phyloP scores from a whole-genome alignment of 2,888 invertebrate genomes.

The Merodon equestris region DNA sequence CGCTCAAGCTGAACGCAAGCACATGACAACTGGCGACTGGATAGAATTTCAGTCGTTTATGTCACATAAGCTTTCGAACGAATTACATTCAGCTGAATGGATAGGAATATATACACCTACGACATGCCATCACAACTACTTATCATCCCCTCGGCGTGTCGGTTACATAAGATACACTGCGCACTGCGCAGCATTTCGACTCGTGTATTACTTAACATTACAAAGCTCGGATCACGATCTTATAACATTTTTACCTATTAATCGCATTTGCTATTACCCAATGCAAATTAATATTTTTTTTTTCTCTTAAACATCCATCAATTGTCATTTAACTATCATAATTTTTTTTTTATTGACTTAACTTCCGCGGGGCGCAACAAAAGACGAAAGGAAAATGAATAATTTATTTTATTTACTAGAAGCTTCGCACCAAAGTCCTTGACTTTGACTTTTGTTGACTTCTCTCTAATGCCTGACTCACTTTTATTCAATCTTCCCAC shows the following conservation, averaged over 20 bases:
- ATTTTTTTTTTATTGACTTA: neutral
- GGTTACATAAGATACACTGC: constrained; percentile 39
- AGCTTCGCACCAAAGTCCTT: constrained; percentile 75
- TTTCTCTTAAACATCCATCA: neutral
- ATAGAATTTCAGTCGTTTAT: constrained; percentile 19
- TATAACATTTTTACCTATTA: constrained; percentile 9
- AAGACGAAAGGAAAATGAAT: neutral
- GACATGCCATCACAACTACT: neutral
- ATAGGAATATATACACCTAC: constrained; percentile 12
- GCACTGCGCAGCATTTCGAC: constrained; percentile 38
- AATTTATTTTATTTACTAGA: constrained; percentile 37
- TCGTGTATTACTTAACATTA: constrained; percentile 21
- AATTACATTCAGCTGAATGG: constrained; percentile 14
- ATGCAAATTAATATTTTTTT: constrained; percentile 19
- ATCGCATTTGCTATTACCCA: constrained; percentile 10
- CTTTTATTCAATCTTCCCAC: constrained; percentile 14
- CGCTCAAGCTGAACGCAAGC: constrained; percentile 16
- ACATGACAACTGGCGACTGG: constrained; percentile 16
- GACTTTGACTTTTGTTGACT: constrained; percentile 80
- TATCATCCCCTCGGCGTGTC: neutral
- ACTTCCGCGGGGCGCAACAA: neutral
- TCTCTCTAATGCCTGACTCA: constrained; percentile 67
- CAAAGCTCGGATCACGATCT: constrained; percentile 28
- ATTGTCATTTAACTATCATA: too few relatives aligned
- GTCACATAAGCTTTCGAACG: constrained; percentile 1